phyloP scores from a whole-genome alignment of 2,797 vertebrate genomes.

The Myiothlypis chrysogaster region DNA sequence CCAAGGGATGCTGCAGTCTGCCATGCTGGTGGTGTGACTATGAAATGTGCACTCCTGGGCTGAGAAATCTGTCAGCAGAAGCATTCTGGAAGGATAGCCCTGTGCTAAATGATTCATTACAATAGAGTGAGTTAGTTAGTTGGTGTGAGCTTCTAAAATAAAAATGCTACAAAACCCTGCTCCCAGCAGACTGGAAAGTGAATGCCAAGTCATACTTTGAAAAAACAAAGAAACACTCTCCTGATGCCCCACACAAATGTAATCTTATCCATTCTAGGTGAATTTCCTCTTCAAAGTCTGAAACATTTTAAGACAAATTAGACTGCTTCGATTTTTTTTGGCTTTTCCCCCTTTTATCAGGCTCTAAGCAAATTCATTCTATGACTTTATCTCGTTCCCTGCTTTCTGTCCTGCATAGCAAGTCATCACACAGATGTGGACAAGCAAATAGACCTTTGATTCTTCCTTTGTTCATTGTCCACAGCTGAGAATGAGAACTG shows the following conservation, averaged over 20 bases:
- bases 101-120: neutral
- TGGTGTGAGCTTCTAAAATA: neutral
- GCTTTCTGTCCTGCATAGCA: neutral
- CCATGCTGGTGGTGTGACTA: neutral
- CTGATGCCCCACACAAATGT: neutral
- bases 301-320: neutral
- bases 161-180: neutral
- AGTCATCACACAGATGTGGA: neutral
- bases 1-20: neutral
- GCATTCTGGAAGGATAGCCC: neutral
- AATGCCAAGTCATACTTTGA: neutral
- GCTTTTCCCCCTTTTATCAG: accelerated
- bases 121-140: neutral
- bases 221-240: neutral
- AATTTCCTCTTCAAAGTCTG: neutral
- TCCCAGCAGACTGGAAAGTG: neutral
- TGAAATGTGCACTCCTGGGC: neutral
- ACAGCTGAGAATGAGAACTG: neutral
- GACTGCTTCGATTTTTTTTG: neutral
- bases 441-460: neutral
- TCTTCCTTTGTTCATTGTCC: neutral
- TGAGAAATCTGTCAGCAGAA: neutral
- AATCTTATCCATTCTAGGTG: neutral
- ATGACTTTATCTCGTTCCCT: neutral
- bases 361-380: neutral